Base-by-base conservation (phyloP, 2,113 vertebrate species). In the Cinclus mexicanus region DNA sequence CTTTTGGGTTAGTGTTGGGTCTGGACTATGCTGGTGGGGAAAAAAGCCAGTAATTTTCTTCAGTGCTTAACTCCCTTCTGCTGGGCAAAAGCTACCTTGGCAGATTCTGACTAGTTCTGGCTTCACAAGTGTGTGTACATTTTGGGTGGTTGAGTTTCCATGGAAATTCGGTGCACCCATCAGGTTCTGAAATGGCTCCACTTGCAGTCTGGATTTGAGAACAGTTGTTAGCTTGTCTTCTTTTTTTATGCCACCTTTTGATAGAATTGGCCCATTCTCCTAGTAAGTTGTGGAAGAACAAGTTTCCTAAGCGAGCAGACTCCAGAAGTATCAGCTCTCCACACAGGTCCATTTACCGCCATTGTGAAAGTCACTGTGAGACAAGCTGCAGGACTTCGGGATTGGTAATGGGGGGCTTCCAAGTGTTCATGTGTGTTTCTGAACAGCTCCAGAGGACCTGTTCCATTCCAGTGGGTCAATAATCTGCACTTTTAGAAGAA, bases 91-190 rank as follows among this genome's bases (percentile, higher is more conserved):
- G 59, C 35, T 93, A 78, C 92, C 50, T 91, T 81, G 88, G 88
- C 94, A 93, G 88, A 72, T 64, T 87, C 53, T 46, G 87, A 89
- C 42, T 39, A 14, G 50, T 94, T 92, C 76, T 93, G 71, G 33
- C 35, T 76, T 83, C 79, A 47, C 64, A 81, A 93, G 76, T 13
- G 12, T 69, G 37, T 57, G 46, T 84, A 57, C 29, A 63, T 64
- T 81, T 86, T 52, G 61, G 81, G 68, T 80, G 71, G 33, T 57
- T 76, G 87, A 89, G 94, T 97, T 97, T 97, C 96, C 93, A 95
- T 96, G 96, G 94, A 90, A 95, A 97, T 97, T 52, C 25, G 68
- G 57, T 61, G 59, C 56, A 39, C 85, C 89, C 79, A 5, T 75
- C 44, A 72, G 77, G 61, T 83, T 94, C 80, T 93, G 90, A 92